Base-by-base conservation (phyloP, 1,140 invertebrate species). In the Drosophila truncata region DNA sequence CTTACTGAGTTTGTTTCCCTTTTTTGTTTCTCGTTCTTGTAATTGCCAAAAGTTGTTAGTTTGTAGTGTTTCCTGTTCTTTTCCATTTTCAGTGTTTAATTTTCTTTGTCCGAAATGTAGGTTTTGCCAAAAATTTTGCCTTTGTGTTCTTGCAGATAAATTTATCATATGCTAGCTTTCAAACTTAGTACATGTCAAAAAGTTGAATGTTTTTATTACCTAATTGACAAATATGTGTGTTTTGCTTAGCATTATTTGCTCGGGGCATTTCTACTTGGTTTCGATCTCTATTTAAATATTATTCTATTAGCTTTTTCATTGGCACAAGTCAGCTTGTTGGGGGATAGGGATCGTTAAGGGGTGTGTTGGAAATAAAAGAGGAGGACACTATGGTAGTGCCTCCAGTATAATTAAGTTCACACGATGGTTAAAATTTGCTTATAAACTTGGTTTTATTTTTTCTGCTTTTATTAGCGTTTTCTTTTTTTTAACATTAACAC, bases 401-500 rank as follows among this genome's bases (percentile, higher is more conserved):
- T 44, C n/a, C 61, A 31, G 44, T 80, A 58, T 23, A 84, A 88
- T 88, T 54, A 86, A 87, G 75, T 87, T 88, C 63, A 87, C 66
- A 80, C 80, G 29, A 39, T 73, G 67, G 20, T 58, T 58, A 16
- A 25, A 61, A 44, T 88, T 88, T 77, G 61, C 72, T 88, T 86
- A 83, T 73, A 77, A 65, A 47, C 87, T 87, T 80, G 61, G 67
- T 86, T 86, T 88, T 83, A 77, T 87, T 88, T 61, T 66, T 66
- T 72, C 25, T 35, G 54, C 57, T 76, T 76, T 76, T 67, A 82
- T 74, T 65, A 60, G 37, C 80, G 65, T 58, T 42, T 66, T 61
- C 25, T 29, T 49, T 29, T 49, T 29, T 29, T 84, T 64, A 87
- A 86, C 83, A 87, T 86, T 87, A 87, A 87, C 83, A 88, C 77